A percentile compares a stretch with the other conserved stretches of the same genome.
phyloP scores from a whole-genome alignment of 2,888 invertebrate species.

The Sesia apiformis region DNA sequence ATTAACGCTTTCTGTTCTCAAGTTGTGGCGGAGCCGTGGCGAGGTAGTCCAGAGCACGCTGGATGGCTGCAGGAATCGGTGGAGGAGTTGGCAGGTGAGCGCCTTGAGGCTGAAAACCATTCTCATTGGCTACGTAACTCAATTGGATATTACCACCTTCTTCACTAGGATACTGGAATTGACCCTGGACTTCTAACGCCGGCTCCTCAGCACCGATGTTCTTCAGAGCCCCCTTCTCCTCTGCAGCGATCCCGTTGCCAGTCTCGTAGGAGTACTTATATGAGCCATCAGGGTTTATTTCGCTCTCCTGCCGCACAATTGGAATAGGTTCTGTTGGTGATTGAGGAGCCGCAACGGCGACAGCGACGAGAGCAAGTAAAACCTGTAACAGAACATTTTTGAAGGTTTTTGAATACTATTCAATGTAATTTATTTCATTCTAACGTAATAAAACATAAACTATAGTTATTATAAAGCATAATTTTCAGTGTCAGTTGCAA shows the following conservation, averaged over 20 bases:
- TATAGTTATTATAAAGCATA: too few relatives aligned
- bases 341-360: conserved; percentile 54
- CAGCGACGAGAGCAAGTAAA: conserved; percentile 45
- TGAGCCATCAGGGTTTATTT: conserved; percentile 75
- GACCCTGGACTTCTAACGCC: conserved; percentile 74
- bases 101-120: conserved; percentile 80
- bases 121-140: conserved; percentile 80
- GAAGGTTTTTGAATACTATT: too few relatives aligned
- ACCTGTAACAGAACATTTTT: conserved; percentile 38
- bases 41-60: conserved; percentile 77
- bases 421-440: too few relatives aligned
- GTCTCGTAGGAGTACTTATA: conserved; percentile 76
- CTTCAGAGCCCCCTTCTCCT: conserved; percentile 72
- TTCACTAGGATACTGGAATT: conserved; percentile 77
- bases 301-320: conserved; percentile 71
- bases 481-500: too few relatives aligned
- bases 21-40: conserved; percentile 77
- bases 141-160: conserved; percentile 76
- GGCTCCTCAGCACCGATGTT: conserved; percentile 70
- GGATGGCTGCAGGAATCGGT: conserved; percentile 81
- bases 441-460: too few relatives aligned
- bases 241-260: conserved; percentile 76
- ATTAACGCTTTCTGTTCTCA: conserved; percentile 25
- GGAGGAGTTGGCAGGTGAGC: conserved; percentile 78
- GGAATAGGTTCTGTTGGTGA: conserved; percentile 46